Base-by-base conservation (phyloP, 2,113 vertebrate genomes). In the Syngnathus scovelli region DNA sequence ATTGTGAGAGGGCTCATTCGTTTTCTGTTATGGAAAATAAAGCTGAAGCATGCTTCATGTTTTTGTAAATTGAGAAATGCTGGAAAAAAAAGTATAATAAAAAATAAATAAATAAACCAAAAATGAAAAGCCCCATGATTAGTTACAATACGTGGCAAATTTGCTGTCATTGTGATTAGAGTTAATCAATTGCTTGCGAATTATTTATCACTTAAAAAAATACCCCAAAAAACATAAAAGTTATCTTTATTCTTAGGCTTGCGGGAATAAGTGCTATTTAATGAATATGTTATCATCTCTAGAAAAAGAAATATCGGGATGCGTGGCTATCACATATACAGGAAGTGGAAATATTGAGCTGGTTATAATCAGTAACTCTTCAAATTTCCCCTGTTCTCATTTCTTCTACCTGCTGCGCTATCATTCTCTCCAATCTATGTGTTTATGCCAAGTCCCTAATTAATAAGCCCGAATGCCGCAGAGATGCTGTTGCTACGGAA, bases 401-500 rank as follows among this genome's bases (percentile, higher is more conserved):
- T 55, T 75, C 63, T 64, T 39, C 6, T 8, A 43, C 55, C 12
- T 56, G 13, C 54, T 56, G 27, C 27, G 15, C 36, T 27, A 55
- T 23, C 52, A 11, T 27, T 55, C 51, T 23, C 49, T 1, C 27
- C 13, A 58, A 58, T 5, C 19, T n/a, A 19, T 19, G 6, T 72
- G 59, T 61, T 33, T 27, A 43, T 43, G 61, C 39, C 61, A 63
- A 72, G n/a, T 66, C 61, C 58, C 65, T 71, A 52, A 51, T 74
- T 21, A 61, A 37, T 15, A 33, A 38, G n/a, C 19, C 27, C 48
- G 19, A 72, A 72, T 62, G 16, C 46, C 56, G 67, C 36, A 38
- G 19, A 72, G 21, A 18, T 64, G 4, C 1, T 18, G 56, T 69
- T 37, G 48, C 52, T 27, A 59, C 46, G 62, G 69, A 71, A 59